These are phyloP conservation scores for Pterostichus niger DNA, from an alignment of 2,888 invertebrate species.

Conservation along the genomic window DNA sequence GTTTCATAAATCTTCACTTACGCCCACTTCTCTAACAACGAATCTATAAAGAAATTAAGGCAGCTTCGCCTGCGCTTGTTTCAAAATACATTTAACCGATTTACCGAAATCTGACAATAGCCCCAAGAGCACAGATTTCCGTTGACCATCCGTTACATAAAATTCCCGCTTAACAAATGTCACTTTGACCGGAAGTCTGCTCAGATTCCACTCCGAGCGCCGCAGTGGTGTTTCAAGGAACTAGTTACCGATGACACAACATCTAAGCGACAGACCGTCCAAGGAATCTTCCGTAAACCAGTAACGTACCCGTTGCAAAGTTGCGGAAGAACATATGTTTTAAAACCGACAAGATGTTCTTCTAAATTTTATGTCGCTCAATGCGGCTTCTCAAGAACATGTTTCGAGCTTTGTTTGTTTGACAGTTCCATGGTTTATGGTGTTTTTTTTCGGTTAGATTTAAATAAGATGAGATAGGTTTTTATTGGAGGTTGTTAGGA, in stretches of 20 bases:
- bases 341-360: slow-evolving; percentile 37
- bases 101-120: too few relatives aligned
- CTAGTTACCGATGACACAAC: not conserved
- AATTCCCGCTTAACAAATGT: too few relatives aligned
- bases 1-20: too few relatives aligned
- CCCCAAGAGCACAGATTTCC: too few relatives aligned
- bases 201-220: too few relatives aligned
- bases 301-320: not conserved
- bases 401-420: slow-evolving; percentile 25
- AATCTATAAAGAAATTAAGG: too few relatives aligned
- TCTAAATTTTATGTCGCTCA: slow-evolving; percentile 6
- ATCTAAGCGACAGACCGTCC: not conserved
- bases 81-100: too few relatives aligned
- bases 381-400: slow-evolving; percentile 3
- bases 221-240: not conserved
- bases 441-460: not conserved
- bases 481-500: not conserved
- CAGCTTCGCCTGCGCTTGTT: too few relatives aligned
- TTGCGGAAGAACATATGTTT: slow-evolving; percentile 34
- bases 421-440: slow-evolving; percentile 37
- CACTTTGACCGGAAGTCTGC: too few relatives aligned
- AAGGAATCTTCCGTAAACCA: not conserved
- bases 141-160: too few relatives aligned
- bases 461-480: slow-evolving; percentile 17
- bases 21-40: too few relatives aligned